Evolutionary conservation across 2,113 vertebrate species (phyloP), one percentile per base, ranked within the genome.

Genomic region (Toxotes jaculatrix): DNA sequence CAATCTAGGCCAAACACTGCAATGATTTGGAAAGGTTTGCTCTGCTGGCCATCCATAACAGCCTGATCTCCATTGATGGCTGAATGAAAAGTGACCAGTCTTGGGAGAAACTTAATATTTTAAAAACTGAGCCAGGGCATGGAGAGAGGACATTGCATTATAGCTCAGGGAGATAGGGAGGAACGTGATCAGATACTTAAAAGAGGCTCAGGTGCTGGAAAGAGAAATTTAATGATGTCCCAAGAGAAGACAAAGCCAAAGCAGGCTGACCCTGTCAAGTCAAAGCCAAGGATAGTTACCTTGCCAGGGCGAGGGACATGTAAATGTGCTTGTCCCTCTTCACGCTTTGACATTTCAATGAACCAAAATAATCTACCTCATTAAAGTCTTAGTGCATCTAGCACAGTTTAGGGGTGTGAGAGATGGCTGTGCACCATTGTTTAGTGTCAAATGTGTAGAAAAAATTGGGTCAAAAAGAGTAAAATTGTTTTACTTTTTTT

Each of bases 221-320:
- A 90, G 82, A 71, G 84, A 87, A 91, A 90, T 92, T 90, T 95
- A 94, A 95, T 94, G 90, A 93, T 64, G 80, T 94, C 93, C 88
- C 89, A 60, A 76, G 90, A 93, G 94, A 71, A 84, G 77, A 77
- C 82, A 83, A 89, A 87, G 90, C 83, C 67, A 87, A 83, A 85
- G 87, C 79, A 82, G 82, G 49, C 90, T 86, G 89, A 91, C 89
- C 88, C 87, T 89, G 93, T 92, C 89, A 91, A 90, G 88, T 83
- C 78, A 69, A 78, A 89, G 83, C 82, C 76, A 86, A 78, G 84
- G 84, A 83, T 72, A 77, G 80, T 90, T 87, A 83, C 90, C 84
- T 90, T 84, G 82, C 77, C 79, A 82, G 86, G 77, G 64, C 88
- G 87, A 14, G 38, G 79, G 82, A 86, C 89, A 92, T 89, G 90